A percentile compares a stretch with the other conserved stretches of the same genome.
phyloP scores from a whole-genome alignment of 2,888 invertebrate species.

The Melanostoma scalare region DNA sequence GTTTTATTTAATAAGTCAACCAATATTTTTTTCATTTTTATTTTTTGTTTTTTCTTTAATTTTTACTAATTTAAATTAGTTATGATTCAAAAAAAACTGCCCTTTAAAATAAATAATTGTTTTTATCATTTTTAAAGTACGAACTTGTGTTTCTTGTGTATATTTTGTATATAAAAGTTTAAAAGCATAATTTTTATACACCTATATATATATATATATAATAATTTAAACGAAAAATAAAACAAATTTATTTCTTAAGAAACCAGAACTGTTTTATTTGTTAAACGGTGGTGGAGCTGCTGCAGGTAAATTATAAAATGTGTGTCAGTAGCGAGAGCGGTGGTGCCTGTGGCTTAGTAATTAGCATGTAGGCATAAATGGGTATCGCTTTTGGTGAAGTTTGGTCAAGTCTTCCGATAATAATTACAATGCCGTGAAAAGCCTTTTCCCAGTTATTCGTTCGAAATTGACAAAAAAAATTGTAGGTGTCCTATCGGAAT shows the following conservation, averaged over 20 bases:
- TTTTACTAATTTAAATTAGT: constrained; percentile 14
- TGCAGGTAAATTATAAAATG: neutral
- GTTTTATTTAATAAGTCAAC: constrained; percentile 55
- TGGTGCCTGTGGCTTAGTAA: too few relatives aligned
- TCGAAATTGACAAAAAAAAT: too few relatives aligned
- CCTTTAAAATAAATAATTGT: constrained; percentile 51
- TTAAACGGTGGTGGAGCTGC: neutral
- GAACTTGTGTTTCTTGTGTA: constrained; percentile 69
- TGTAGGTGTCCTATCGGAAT: too few relatives aligned
- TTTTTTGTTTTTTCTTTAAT: constrained; percentile 29
- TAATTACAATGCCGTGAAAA: too few relatives aligned
- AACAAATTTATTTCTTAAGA: constrained; percentile 58
- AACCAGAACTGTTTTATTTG: constrained; percentile 9
- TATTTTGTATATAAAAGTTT: constrained; percentile 67
- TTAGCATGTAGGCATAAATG: too few relatives aligned
- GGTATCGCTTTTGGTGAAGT: too few relatives aligned
- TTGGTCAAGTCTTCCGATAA: too few relatives aligned
- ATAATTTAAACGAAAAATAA: constrained; percentile 60
- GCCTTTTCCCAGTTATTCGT: too few relatives aligned
- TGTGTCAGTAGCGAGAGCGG: too few relatives aligned
- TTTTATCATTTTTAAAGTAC: constrained; percentile 61
- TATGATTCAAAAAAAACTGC: constrained; percentile 52
- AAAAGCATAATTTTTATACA: constrained; percentile 51
- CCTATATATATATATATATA: constrained; percentile 57
- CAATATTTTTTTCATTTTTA: constrained; percentile 42